Conservation (phyloP, 2,888 invertebrate species). For the Atrina japonica region DNA sequence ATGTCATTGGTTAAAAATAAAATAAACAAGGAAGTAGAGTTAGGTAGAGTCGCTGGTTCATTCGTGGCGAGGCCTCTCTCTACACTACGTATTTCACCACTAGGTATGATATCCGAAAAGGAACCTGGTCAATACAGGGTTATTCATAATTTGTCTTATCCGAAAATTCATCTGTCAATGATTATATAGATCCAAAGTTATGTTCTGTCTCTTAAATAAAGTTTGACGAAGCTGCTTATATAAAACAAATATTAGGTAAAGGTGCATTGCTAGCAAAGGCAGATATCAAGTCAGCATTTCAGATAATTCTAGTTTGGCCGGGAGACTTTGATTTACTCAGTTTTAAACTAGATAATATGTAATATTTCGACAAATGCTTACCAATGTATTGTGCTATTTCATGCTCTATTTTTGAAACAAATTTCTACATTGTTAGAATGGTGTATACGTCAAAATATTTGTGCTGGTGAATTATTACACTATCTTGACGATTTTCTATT, state of each 20-base stretch:
- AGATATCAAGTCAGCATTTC: constrained; percentile 26
- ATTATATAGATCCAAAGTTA: constrained; percentile 35
- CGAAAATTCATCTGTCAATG: constrained; percentile 35
- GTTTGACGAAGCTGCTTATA: constrained; percentile 44
- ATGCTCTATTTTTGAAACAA: too few relatives aligned
- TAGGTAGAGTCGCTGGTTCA: constrained; percentile 31
- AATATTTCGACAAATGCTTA: constrained; percentile 37
- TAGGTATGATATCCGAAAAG: constrained; percentile 40
- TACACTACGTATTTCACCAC: constrained; percentile 20
- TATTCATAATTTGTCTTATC: constrained; percentile 43
- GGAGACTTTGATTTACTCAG: constrained; percentile 19
- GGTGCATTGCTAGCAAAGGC: constrained; percentile 29
- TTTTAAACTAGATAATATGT: constrained; percentile 22
- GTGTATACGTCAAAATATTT: neutral
- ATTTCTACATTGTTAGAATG: too few relatives aligned
- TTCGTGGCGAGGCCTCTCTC: constrained; percentile 12
- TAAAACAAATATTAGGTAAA: constrained; percentile 33
- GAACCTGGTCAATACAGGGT: constrained; percentile 29
- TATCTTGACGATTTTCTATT: too few relatives aligned
- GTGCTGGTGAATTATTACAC: neutral
- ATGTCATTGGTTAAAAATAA: neutral
- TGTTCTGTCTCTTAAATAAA: constrained; percentile 44
- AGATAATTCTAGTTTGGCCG: constrained; percentile 7
- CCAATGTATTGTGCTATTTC: constrained; percentile 36
- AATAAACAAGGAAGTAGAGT: constrained; percentile 21